Evolutionary conservation across 2,797 vertebrate genomes (phyloP), one percentile per base, ranked within the genome.

Genomic region (Carapus acus): DNA sequence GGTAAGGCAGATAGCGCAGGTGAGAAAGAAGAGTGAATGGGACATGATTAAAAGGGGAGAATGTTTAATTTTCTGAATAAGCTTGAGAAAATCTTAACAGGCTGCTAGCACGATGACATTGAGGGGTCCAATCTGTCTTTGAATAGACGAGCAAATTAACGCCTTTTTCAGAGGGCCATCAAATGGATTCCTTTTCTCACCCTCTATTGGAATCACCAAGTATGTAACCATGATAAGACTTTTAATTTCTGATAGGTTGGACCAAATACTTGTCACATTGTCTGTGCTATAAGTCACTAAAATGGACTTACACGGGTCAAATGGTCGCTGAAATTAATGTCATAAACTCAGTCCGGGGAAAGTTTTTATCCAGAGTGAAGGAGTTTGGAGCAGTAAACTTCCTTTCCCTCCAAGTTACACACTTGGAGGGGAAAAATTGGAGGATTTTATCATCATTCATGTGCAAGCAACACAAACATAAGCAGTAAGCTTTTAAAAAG

Each of bases 11-110:
- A 83, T 83, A 83, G 76, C 56, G 55, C 69, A 79, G 76, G 71
- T 82, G 70, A 66, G 73, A 77, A 80, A 74, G 45, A 66, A 56
- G 48, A 21, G 21, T 77, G 69, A 81, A 83, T 73, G 65, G 68
- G 81, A 66, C 58, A 55, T 71, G 75, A 88, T 83, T 84, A 76
- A 78, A 82, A 73, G 20, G 58, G 48, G 52, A 57, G 74, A 78
- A 80, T 69, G 74, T 78, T 84, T 74, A 64, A 82, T 80, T 83
- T 85, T 62, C 71, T 79, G 61, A 67, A 69, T 60, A 68, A 69
- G 74, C 69, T 82, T 76, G 59, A 73, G 70, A 80, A 81, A 66
- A 49, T 73, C 53, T 65, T 49, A 58, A 54, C 50, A 68, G 69
- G 57, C 57, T n/a, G 14, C 43, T 50, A 61, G 67, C 62, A 71